Percentiles rank a stretch among this genome's conserved stretches.
Evolutionary conservation across 2,797 vertebrate genomes (phyloP).

Genomic region (Aeoliscus strigatus): DNA sequence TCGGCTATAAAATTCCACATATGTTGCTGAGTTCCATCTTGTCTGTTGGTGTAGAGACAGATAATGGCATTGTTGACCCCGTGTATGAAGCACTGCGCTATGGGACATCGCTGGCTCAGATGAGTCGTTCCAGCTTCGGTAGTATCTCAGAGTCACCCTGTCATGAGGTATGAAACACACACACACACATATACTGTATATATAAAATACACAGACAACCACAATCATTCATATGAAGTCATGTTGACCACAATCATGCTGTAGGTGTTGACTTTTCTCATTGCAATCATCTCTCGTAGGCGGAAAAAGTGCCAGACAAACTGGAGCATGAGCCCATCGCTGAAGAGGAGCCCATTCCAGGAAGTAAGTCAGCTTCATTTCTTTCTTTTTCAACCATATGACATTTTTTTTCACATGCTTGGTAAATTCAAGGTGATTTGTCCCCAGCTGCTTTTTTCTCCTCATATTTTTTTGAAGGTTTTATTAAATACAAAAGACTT

Average conservation of each 20-base stretch:
- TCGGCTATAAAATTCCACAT: conserved; percentile 22
- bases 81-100: conserved; percentile 88
- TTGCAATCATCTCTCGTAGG: conserved; percentile 50
- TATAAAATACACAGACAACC: conserved; percentile 10
- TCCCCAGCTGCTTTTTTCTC: too few relatives aligned
- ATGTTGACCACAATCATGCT: conserved; percentile 5
- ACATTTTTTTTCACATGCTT: not conserved
- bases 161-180: conserved; percentile 60
- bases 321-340: conserved; percentile 74
- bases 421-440: not conserved
- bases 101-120: conserved; percentile 85
- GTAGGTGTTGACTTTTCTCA: conserved; percentile 16
- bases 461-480: too few relatives aligned
- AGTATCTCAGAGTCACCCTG: conserved; percentile 84
- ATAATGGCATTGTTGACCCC: conserved; percentile 74
- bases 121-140: conserved; percentile 83
- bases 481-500: too few relatives aligned
- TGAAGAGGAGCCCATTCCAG: conserved; percentile 71
- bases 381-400: not conserved
- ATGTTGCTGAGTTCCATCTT: conserved; percentile 29
- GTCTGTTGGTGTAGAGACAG: conserved; percentile 52
- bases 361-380: conserved; percentile 46
- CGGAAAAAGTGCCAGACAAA: conserved; percentile 71
- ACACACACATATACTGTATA: too few relatives aligned
- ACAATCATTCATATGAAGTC: conserved; percentile 2